Base-by-base conservation (phyloP, 2,888 invertebrate genomes). In the Platycnemis pennipes region DNA sequence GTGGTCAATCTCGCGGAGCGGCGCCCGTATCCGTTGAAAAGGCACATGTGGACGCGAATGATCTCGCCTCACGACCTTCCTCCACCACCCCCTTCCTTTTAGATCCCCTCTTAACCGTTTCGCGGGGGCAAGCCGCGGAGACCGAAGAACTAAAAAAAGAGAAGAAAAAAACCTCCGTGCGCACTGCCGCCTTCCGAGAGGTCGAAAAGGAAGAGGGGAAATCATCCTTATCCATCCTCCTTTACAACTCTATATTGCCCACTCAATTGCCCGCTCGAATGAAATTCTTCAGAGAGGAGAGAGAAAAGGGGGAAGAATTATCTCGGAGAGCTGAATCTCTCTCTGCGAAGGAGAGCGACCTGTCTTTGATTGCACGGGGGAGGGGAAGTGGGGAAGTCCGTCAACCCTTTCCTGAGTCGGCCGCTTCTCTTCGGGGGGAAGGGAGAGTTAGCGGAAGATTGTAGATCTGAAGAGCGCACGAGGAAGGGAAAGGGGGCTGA, bases 171-270 rank as follows among this genome's bases (percentile, higher is more conserved):
- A 49, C 49, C 8, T 26, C 63, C 19, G 22, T 16, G 4, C 63
- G 0, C 16, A 8, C 63, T 63, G 16, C 49, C 69, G 3, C 37
- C 37, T 37, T 13, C 26, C 2, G 77, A 77, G 37, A 26, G 26
- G n/a, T 26, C 37, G 77, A 16, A n/a, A 13, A 37, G 37, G 31
- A 37, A 11, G 77, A 11, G n/a, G 37, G 77, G 26, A 77, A 13
- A 37, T 16, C 77, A 77, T 77, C 77, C 37, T 13, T 31, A 37
- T 77, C 77, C 77, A 31, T 13, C 77, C 37, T 37, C 77, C 11
- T 31, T 77, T 77, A 77, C 77, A 77, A 77, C 77, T 77, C 77
- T 77, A 77, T 77, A 77, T 77, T 77, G 77, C 77, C 37, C 77
- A n/a, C 77, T 77, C 77, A 37, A 77, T 37, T 77, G 77, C 69